Evolutionary conservation across 2,797 vertebrate genomes (phyloP).

Genomic region (Harpagifer antarcticus): DNA sequence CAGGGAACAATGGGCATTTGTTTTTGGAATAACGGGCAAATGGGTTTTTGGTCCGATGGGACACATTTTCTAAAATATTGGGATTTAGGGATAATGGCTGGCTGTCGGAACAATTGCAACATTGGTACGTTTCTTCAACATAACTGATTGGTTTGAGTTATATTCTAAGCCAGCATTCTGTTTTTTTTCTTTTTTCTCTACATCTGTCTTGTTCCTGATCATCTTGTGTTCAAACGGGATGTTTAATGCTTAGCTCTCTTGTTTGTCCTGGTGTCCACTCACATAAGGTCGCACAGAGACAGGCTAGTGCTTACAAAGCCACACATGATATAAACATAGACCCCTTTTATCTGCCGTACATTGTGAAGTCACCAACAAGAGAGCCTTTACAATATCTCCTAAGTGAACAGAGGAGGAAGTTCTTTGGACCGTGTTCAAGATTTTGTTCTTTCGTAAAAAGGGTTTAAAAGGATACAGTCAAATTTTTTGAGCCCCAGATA

Average conservation of each 20-base stretch:
- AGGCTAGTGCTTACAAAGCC: not conserved
- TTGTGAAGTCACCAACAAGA: conserved; percentile 24
- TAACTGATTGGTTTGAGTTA: not conserved
- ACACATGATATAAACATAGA: conserved; percentile 25
- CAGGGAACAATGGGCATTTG: too few species aligned
- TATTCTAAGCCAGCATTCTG: not conserved
- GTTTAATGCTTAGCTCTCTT: not conserved
- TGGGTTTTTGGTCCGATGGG: too few species aligned
- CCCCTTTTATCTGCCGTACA: conserved; percentile 10
- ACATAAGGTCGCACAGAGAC: not conserved
- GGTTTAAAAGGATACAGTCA: conserved; percentile 34
- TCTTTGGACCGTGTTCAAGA: too few species aligned
- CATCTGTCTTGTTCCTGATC: not conserved
- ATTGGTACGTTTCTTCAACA: too few species aligned
- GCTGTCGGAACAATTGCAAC: too few species aligned
- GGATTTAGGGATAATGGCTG: too few species aligned
- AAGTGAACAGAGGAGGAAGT: conserved; percentile 47
- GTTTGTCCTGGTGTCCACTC: not conserved
- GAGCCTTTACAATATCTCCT: conserved; percentile 15
- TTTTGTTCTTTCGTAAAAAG: conserved; percentile 54
- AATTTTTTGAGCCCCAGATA: conserved; percentile 40
- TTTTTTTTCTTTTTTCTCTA: too few species aligned
- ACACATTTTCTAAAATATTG: too few species aligned
- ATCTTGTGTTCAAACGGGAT: not conserved
- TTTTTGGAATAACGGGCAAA: too few species aligned